Conservation (phyloP, 2,797 vertebrate genomes). For the Chelonia mydas region DNA sequence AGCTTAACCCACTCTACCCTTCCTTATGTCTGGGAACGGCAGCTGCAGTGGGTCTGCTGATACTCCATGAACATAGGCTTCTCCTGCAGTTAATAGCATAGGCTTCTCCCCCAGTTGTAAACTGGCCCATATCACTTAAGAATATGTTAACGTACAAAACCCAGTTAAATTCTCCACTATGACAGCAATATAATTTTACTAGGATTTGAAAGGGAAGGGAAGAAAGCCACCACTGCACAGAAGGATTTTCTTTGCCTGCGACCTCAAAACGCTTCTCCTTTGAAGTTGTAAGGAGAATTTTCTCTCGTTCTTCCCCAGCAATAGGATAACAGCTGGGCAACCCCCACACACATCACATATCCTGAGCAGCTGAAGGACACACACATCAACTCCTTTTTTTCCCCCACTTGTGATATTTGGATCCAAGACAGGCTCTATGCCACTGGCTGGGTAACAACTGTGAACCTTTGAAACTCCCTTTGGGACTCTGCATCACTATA, state of each 20-base stretch:
- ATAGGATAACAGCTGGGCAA: background rate
- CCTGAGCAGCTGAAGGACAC: background rate
- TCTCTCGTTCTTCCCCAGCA: background rate
- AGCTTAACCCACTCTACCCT: no score
- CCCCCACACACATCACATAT: background rate
- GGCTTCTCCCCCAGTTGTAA: background rate
- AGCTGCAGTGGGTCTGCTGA: no score
- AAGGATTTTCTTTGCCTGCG: background rate
- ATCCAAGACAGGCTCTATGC: background rate
- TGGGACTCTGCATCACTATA: background rate
- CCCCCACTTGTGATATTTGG: background rate
- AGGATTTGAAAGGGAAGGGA: no score
- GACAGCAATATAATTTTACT: no score
- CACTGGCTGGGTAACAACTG: background rate
- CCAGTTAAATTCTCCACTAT: no score
- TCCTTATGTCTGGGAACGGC: accelerated
- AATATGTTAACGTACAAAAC: no score
- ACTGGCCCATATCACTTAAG: background rate
- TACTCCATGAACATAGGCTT: background rate
- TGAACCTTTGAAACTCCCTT: background rate
- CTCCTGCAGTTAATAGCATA: no score
- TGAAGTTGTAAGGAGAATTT: background rate
- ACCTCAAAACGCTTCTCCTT: background rate
- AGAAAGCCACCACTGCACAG: no score
- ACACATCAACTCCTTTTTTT: background rate